phyloP scores from a whole-genome alignment of 2,888 invertebrate species.

The Leptodirus hochenwartii region DNA sequence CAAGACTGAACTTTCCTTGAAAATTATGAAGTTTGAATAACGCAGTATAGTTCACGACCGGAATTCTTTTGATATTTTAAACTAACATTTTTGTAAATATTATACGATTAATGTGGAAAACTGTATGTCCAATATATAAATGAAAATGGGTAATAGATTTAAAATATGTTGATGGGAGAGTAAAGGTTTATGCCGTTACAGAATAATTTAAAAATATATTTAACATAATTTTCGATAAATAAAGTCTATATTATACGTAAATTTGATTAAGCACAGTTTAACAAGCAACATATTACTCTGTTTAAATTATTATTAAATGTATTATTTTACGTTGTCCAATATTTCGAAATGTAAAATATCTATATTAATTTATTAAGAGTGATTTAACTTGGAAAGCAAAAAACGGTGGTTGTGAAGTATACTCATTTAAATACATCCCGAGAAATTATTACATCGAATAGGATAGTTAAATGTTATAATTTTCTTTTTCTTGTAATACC shows the following conservation, averaged over 20 bases:
- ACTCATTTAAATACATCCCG: not conserved
- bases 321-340: not conserved
- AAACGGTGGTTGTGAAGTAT: not conserved
- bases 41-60: too few species aligned
- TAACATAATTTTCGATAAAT: conserved; percentile 17
- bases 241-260: conserved; percentile 18
- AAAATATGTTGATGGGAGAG: too few species aligned
- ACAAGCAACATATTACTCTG: conserved; percentile 17
- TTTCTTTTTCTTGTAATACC: too few species aligned
- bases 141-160: too few species aligned
- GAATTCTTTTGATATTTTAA: too few species aligned
- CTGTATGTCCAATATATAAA: too few species aligned
- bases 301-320: conserved; percentile 9
- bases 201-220: conserved; percentile 15
- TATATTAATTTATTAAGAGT: not conserved
- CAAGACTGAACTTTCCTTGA: too few species aligned
- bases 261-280: conserved; percentile 18
- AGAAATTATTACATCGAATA: not conserved
- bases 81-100: too few species aligned
- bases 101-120: too few species aligned
- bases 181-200: too few species aligned
- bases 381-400: not conserved
- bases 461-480: too few species aligned
- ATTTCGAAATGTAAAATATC: not conserved
- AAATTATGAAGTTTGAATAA: too few species aligned